Evolutionary conservation across 2,888 invertebrate genomes (phyloP).

Genomic region (Drosophila prostipennis): DNA sequence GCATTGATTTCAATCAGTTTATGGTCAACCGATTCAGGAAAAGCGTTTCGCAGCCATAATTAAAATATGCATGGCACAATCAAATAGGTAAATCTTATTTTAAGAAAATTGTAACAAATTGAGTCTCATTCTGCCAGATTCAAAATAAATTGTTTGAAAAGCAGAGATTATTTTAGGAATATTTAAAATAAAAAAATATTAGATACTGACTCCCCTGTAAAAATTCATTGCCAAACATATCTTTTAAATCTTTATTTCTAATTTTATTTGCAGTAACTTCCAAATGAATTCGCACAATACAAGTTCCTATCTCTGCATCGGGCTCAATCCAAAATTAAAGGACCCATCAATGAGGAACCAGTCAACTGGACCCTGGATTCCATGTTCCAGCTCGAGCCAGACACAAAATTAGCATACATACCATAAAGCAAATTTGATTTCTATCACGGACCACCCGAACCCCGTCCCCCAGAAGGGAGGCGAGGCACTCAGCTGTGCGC

Average conservation of each 20-base stretch:
- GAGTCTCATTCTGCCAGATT: too few species aligned
- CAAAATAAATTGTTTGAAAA: too few species aligned
- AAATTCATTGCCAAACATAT: neutral
- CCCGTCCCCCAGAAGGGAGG: conserved; percentile 52
- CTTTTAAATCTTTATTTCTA: neutral
- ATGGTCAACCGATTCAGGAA: neutral
- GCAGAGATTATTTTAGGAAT: too few species aligned
- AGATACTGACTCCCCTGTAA: too few species aligned
- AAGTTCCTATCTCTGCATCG: conserved; percentile 26
- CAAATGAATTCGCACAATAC: conserved; percentile 16
- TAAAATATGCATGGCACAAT: too few species aligned
- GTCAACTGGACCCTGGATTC: neutral
- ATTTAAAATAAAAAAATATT: too few species aligned
- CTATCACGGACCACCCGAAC: conserved; percentile 59
- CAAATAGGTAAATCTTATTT: too few species aligned
- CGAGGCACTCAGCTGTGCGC: conserved; percentile 68
- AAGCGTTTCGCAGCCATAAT: neutral
- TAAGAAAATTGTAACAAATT: too few species aligned
- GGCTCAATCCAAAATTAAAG: conserved; percentile 63
- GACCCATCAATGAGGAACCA: conserved; percentile 57
- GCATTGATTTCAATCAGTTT: neutral
- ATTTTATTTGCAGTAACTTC: conserved; percentile 11
- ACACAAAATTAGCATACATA: conserved; percentile 78
- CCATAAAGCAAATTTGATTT: conserved; percentile 83
- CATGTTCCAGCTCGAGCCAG: conserved; percentile 36